Percentiles rank a stretch among this genome's conserved stretches.
Evolutionary conservation across 2,113 vertebrate genomes (phyloP).

Genomic region (Brachyhypopomus gauderio): DNA sequence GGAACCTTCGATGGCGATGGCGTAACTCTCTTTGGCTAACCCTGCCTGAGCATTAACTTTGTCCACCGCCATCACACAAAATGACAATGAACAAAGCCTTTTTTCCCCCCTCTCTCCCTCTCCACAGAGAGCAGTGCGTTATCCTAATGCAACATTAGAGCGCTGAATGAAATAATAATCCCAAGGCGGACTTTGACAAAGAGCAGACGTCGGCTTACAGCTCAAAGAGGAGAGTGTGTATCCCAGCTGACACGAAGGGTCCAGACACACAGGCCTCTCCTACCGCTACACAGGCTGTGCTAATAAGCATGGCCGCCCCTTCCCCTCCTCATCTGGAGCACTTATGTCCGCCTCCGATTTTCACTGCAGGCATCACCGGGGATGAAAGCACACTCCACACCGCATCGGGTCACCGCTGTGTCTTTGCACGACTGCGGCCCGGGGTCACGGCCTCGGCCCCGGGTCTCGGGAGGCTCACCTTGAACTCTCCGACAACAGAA

Average conservation of each 20-base stretch:
- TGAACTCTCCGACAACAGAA: constrained; percentile 93
- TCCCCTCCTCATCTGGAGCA: constrained; percentile 20
- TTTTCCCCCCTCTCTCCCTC: too few relatives aligned
- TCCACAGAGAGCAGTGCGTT: not conserved
- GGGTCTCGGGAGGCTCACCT: constrained; percentile 72
- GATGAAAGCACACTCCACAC: constrained; percentile 3
- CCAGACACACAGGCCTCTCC: constrained; percentile 15
- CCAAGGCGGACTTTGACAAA: constrained; percentile 36
- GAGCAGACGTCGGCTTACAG: constrained; percentile 2
- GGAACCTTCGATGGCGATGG: too few relatives aligned
- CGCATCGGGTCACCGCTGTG: not conserved
- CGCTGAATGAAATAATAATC: constrained; percentile 25
- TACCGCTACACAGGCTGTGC: constrained; percentile 3
- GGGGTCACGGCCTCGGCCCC: not conserved
- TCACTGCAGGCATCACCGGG: not conserved
- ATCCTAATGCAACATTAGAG: not conserved
- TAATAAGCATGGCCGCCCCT: constrained; percentile 9
- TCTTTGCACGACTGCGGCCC: not conserved
- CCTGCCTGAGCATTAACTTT: not conserved
- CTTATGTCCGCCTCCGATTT: not conserved
- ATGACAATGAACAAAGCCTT: not conserved
- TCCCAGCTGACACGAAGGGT: constrained; percentile 6
- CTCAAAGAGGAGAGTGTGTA: not conserved
- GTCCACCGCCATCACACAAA: not conserved
- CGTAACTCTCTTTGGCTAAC: too few relatives aligned